phyloP scores from a whole-genome alignment of 2,888 invertebrate species.

The Brachyptera risi region DNA sequence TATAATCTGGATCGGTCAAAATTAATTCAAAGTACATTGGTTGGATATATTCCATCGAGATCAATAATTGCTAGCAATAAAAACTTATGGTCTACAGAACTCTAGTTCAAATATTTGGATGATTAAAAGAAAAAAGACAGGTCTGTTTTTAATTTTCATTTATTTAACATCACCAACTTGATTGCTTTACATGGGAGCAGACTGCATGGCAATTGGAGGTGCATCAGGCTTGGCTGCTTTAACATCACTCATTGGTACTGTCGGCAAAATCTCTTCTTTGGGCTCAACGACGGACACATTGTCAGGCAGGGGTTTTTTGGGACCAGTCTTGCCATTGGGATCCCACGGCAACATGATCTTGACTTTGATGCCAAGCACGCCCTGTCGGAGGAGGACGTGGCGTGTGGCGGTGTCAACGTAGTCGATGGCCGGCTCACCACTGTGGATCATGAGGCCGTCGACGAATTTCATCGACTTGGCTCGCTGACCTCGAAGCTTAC shows the following conservation, averaged over 20 bases:
- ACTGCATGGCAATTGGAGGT: conserved; percentile 36
- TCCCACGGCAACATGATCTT: conserved; percentile 99
- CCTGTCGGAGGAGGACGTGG: conserved; percentile 95
- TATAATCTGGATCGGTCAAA: no score
- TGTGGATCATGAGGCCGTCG: conserved; percentile 99
- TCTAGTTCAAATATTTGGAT: not conserved
- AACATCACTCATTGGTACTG: conserved; percentile 69
- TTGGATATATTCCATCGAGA: no score
- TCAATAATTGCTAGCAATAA: no score
- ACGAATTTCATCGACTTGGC: conserved; percentile 99
- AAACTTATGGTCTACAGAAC: no score
- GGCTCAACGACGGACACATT: conserved; percentile 96
- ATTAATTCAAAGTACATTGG: no score
- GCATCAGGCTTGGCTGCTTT: conserved; percentile 61
- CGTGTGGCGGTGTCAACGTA: conserved; percentile 98
- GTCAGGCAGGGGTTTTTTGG: conserved; percentile 96
- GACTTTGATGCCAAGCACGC: conserved; percentile 59
- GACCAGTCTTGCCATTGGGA: conserved; percentile 94
- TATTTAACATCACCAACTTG: not conserved
- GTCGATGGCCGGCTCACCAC: conserved; percentile 97
- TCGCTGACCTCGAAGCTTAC: conserved; percentile 97
- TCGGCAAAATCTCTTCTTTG: conserved; percentile 82
- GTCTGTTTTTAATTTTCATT: not conserved
- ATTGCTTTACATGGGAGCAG: conserved; percentile 14
- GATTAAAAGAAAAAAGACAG: not conserved